A percentile compares a stretch with the other conserved stretches of the same genome.
phyloP scores from a whole-genome alignment of 1,140 invertebrate genomes.

The Stratiolaelaps scimitus region DNA sequence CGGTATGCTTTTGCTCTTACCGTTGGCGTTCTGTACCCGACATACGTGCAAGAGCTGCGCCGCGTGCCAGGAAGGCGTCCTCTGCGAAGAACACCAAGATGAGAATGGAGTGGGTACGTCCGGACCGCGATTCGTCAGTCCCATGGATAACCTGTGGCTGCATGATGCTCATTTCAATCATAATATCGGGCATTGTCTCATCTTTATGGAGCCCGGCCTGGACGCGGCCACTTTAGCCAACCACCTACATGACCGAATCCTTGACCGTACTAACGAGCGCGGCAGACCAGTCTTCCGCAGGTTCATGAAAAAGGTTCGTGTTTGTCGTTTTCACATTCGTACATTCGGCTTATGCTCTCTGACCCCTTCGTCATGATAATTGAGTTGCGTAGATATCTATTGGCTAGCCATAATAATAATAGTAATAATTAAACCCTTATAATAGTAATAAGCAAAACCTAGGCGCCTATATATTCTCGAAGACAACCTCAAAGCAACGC shows the following conservation, averaged over 20 bases:
- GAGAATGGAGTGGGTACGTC: slow-evolving; percentile 28
- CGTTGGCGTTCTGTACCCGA: slow-evolving; percentile 39
- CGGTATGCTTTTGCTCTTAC: slow-evolving; percentile 36
- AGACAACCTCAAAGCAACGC: too few species aligned
- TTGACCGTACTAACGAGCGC: slow-evolving; percentile 41
- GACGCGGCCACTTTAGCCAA: slow-evolving; percentile 43
- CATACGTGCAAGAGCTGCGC: slow-evolving; percentile 37
- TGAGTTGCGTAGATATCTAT: too few species aligned
- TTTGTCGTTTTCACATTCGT: not conserved
- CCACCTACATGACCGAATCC: slow-evolving; percentile 43
- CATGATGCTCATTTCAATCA: slow-evolving; percentile 40
- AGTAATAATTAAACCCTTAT: too few species aligned
- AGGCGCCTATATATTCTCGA: too few species aligned
- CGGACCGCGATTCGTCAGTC: slow-evolving; percentile 37
- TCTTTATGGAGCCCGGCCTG: slow-evolving; percentile 45
- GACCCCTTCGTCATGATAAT: too few species aligned
- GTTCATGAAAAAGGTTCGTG: slow-evolving; percentile 42
- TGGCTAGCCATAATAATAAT: too few species aligned
- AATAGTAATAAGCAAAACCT: too few species aligned
- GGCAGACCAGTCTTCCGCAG: slow-evolving; percentile 44
- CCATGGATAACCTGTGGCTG: slow-evolving; percentile 45
- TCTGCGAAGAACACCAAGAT: slow-evolving; percentile 1
- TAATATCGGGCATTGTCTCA: slow-evolving; percentile 45
- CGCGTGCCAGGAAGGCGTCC: slow-evolving; percentile 35
- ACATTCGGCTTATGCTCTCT: too few species aligned